Base-by-base conservation (phyloP, 2,113 vertebrate species). In the Rana temporaria region DNA sequence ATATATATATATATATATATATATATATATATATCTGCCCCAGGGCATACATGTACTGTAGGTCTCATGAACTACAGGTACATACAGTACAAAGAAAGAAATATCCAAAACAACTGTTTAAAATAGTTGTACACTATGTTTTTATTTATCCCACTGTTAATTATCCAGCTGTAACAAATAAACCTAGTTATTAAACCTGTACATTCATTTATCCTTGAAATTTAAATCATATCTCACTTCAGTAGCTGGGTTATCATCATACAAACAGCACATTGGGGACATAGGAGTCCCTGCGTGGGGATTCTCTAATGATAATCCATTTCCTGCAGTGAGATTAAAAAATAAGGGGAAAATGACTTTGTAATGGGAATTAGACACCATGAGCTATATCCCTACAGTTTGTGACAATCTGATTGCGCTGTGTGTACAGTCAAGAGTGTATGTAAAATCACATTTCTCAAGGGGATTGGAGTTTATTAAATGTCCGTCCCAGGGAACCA, bases 271-370 rank as follows among this genome's bases (percentile, higher is more conserved):
- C 63, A 75, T 66, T 72, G 60, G 63, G 81, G 63, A 75, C 72
- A 63, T 71, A 48, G 38, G 55, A 74, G 72, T 76, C 71, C 81
- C 71, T 34, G n/a, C 52, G 55, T 68, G 62, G 77, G 77, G 77
- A 74, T 82, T 82, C 69, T 82, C 30, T 82, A 71, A 82, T 82
- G 71, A 82, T 76, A 82, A 82, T 71, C 81, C 72, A 68, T 65
- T 66, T 82, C 70, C 64, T 76, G 81, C 81, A 76, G 63, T 75
- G 81, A 82, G 81, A 82, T 82, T 69, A 59, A 76, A 82, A 82
- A 74, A 74, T 82, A 73, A 82, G 76, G 32, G 71, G 73, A 74
- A 82, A 82, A 82, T 82, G 63, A 82, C 71, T 82, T 75, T 76
- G 72, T 76, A 71, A 82, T 66, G 22, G 66, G 80, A 65, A 66